Evolutionary conservation across 2,888 invertebrate genomes (phyloP).

Genomic region (Melanchra persicariae): DNA sequence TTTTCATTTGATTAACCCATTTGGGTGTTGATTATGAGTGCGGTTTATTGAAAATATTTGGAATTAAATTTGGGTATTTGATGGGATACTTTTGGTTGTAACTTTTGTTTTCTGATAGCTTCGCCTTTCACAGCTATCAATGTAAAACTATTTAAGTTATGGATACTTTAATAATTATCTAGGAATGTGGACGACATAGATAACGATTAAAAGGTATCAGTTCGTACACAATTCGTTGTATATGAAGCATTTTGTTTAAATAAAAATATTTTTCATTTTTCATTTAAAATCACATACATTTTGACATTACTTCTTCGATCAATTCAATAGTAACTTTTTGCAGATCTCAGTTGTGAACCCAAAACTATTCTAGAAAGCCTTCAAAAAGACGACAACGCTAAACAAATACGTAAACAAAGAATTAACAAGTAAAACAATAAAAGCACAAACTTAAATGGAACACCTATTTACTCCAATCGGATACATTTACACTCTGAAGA

Average conservation of each 20-base stretch:
- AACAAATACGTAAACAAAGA: slow-evolving; percentile 37
- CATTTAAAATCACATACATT: too few species aligned
- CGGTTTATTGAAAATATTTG: slow-evolving; percentile 55
- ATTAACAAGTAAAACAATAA: slow-evolving; percentile 55
- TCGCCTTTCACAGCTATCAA: neutral
- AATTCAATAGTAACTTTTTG: neutral
- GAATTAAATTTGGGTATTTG: slow-evolving; percentile 40
- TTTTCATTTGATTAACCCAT: slow-evolving; percentile 55
- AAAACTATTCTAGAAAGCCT: slow-evolving; percentile 1
- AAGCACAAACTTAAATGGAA: slow-evolving; percentile 53
- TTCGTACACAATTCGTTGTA: too few species aligned
- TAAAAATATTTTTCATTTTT: too few species aligned
- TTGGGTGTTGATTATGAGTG: slow-evolving; percentile 36
- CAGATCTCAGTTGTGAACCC: neutral
- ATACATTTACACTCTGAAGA: slow-evolving; percentile 71
- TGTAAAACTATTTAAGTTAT: neutral
- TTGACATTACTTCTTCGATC: too few species aligned
- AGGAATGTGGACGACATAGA: neutral
- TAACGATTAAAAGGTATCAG: too few species aligned
- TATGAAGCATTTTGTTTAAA: too few species aligned
- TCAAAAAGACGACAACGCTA: slow-evolving; percentile 23
- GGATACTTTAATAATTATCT: neutral
- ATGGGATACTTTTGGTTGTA: slow-evolving; percentile 25
- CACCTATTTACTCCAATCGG: slow-evolving; percentile 57
- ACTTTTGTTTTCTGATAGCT: slow-evolving; percentile 24